These are phyloP conservation scores for Gambusia holbrooki DNA, from an alignment of 2,113 vertebrate genomes.

Conservation along the genomic window DNA sequence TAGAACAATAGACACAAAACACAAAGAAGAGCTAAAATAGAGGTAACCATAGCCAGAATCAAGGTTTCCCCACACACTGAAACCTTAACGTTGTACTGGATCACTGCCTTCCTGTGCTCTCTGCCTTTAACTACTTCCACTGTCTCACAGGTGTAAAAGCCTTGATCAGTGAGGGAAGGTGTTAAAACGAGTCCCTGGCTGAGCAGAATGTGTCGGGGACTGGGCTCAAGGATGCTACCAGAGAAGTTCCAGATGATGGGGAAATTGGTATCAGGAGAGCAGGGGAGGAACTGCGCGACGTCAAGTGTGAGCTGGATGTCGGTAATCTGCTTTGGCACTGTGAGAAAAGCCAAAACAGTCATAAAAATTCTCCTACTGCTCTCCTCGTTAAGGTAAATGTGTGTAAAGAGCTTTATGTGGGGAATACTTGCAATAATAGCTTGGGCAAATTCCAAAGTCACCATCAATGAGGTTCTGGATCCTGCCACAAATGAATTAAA, in stretches of 20 bases:
- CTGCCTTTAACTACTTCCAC: conserved; percentile 31
- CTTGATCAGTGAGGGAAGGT: conserved; percentile 25
- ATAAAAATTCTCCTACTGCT: background rate
- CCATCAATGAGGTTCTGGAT: conserved; percentile 38
- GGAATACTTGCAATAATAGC: conserved; percentile 12
- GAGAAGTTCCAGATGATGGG: conserved; percentile 18
- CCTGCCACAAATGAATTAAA: background rate
- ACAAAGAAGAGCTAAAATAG: background rate
- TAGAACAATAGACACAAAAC: background rate
- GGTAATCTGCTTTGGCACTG: background rate
- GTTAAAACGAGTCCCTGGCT: conserved; percentile 36
- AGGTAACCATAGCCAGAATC: accelerated
- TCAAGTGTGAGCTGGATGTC: too few species aligned
- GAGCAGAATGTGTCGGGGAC: conserved; percentile 16
- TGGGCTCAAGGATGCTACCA: background rate
- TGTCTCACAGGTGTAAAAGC: conserved; percentile 42
- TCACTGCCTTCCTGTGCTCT: conserved; percentile 14
- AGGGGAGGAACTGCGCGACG: too few species aligned
- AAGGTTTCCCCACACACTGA: background rate
- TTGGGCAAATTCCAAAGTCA: conserved; percentile 13
- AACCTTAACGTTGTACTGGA: conserved; percentile 27
- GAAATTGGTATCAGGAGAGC: too few species aligned
- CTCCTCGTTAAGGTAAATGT: too few species aligned
- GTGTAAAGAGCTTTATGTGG: background rate
- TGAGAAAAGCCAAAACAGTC: background rate